Percentiles rank a stretch among this genome's conserved stretches.
Conservation (phyloP, 2,113 vertebrate species). For the Gymnarchus niloticus region DNA sequence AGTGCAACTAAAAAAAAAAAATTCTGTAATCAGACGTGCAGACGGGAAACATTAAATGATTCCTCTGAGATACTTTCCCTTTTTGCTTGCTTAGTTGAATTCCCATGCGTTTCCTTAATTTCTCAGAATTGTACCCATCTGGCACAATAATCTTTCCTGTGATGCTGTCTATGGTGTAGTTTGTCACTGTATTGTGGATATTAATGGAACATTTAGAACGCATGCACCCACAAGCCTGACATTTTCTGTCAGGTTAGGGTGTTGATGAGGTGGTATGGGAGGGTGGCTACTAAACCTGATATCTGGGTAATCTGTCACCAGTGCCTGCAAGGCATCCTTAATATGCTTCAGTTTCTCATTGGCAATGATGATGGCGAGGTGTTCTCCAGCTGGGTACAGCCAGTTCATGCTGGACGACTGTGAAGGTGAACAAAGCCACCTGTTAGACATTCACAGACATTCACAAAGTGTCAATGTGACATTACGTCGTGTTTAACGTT, state of each 20-base stretch:
- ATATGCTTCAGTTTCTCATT: constrained; percentile 38
- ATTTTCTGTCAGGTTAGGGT: background rate
- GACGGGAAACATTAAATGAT: background rate
- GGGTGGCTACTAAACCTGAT: constrained; percentile 31
- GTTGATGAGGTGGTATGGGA: background rate
- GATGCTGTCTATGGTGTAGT: background rate
- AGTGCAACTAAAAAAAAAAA: background rate
- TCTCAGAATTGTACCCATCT: background rate
- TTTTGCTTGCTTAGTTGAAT: background rate
- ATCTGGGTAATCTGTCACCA: constrained; percentile 45
- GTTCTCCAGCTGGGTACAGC: constrained; percentile 50
- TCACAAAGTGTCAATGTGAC: no score
- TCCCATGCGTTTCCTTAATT: background rate
- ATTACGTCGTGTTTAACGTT: background rate
- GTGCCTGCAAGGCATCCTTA: constrained; percentile 26
- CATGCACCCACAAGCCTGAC: background rate
- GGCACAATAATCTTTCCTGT: background rate
- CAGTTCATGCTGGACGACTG: constrained; percentile 52
- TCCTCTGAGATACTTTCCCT: background rate
- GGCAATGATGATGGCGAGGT: constrained; percentile 47
- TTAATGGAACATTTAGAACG: background rate
- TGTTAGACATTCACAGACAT: background rate
- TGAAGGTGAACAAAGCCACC: background rate
- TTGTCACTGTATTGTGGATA: background rate
- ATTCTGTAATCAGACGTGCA: background rate